Evolutionary conservation across 2,888 invertebrate species (phyloP), one percentile per base, ranked within the genome.

Genomic region (Spodoptera littoralis): DNA sequence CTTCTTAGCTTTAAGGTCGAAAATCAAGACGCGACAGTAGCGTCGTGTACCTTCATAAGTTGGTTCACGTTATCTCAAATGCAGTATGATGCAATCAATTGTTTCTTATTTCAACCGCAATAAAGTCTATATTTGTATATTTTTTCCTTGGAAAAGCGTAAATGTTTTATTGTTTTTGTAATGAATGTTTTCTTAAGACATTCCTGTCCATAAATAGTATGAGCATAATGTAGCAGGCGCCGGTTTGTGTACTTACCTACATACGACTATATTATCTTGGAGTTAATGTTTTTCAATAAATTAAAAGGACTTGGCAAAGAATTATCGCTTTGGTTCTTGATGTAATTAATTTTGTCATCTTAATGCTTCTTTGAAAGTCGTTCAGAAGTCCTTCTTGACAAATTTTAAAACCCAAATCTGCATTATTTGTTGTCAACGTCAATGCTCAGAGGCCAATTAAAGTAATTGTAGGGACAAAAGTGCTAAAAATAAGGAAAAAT

Each of bases 161-260:
- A 69, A 73, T 73, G 81, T 80, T 84, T 84, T 83, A 77, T 82
- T 86, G 70, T 80, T 81, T 74, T 82, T 85, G 62, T 73, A 76
- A 73, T 70, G 60, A 83, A 81, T 92, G 89, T 93, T 91, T 89
- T 90, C 89, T 87, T 92, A 89, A 89, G 87, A 87, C 90, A 93
- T 93, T 92, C 92, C 87, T 87, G 84, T 83, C 92, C 91, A 88
- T 92, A 92, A 90, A 92, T 93, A 92, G 92, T 83, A 79, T 83
- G 82, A 82, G 86, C 81, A 84, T 85, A 85, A 87, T 83, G 84
- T 87, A 88, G 84, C 82, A 80, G 84, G 82, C 80, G 82, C 80
- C 77, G 53, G 65, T 42, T 56, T 52, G 62, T 70, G 63, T 54
- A 48, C n/a, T 58, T 67, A 67, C 64, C 65, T 73, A 53, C 46